Conservation (phyloP, 2,797 vertebrate genomes). For the Molossus molossus region DNA sequence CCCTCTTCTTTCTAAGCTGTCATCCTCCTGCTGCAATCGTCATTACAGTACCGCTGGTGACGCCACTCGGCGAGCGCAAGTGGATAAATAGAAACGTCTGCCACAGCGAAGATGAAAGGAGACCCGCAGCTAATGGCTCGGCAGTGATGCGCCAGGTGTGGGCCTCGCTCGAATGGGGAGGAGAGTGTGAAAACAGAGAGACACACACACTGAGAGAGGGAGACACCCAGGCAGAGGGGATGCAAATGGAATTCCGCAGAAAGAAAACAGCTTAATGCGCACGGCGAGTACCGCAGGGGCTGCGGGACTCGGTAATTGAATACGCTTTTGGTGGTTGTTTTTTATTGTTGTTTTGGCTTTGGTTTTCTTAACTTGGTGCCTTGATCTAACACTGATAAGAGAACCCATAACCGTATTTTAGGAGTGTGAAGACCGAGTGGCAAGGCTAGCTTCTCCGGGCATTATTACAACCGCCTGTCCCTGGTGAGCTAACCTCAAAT, state of each 20-base stretch:
- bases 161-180: conserved; percentile 88
- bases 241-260: conserved; percentile 83
- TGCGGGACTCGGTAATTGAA: conserved; percentile 85
- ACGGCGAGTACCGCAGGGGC: conserved; percentile 85
- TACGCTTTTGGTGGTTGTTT: conserved; percentile 86
- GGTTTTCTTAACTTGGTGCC: conserved; percentile 81
- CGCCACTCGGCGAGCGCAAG: conserved; percentile 96
- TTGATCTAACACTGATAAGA: conserved; percentile 85
- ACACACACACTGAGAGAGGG: conserved; percentile 83
- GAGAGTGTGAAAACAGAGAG: conserved; percentile 91
- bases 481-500: conserved; percentile 74
- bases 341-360: conserved; percentile 71
- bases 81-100: conserved; percentile 95
- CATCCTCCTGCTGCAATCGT: conserved; percentile 97
- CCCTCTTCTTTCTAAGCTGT: conserved; percentile 97
- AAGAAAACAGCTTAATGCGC: conserved; percentile 85
- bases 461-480: conserved; percentile 83
- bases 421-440: conserved; percentile 82
- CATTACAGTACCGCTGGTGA: conserved; percentile 97
- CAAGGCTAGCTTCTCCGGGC: conserved; percentile 66
- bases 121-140: conserved; percentile 91
- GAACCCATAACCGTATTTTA: conserved; percentile 83
- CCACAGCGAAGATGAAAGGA: conserved; percentile 91
- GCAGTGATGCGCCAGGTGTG: conserved; percentile 91
- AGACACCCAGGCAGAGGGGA: conserved; percentile 80